Percentiles rank a stretch among this genome's conserved stretches.
Conservation (phyloP, 1,140 invertebrate species). For the Ceratosolen solmsi region DNA sequence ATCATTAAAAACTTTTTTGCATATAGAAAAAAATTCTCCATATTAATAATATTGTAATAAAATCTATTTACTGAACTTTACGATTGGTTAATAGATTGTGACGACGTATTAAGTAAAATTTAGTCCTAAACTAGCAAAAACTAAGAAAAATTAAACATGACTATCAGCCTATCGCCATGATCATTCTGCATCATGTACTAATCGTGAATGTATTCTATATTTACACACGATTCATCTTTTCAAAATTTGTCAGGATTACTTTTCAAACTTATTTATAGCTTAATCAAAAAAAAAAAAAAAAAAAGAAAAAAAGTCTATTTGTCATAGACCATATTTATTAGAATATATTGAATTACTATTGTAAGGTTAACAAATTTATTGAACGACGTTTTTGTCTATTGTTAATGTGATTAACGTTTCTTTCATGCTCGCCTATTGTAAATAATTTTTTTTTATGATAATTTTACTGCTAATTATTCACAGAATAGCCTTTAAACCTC, state of each 20-base stretch:
- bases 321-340: not conserved
- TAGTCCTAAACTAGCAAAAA: conserved; percentile 49
- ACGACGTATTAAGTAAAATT: not conserved
- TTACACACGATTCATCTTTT: conserved; percentile 51
- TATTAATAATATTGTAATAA: not conserved
- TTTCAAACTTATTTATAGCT: not conserved
- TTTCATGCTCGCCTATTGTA: conserved; percentile 27
- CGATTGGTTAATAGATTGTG: not conserved
- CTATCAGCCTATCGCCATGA: conserved; percentile 35
- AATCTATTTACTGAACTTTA: not conserved
- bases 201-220: conserved; percentile 49
- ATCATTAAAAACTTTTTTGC: too few relatives aligned
- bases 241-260: conserved; percentile 28
- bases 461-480: conserved; percentile 18
- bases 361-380: conserved; percentile 18
- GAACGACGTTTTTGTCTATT: conserved; percentile 27
- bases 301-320: too few relatives aligned
- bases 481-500: not conserved
- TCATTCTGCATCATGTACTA: conserved; percentile 23
- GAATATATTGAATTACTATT: conserved; percentile 22
- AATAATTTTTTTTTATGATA: conserved; percentile 35
- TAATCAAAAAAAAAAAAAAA: too few relatives aligned
- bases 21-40: too few relatives aligned
- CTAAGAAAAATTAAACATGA: conserved; percentile 6
- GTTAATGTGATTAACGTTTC: conserved; percentile 45